These are phyloP conservation scores for Drosophila siamana DNA, from an alignment of 2,888 invertebrate species.

Conservation along the genomic window DNA sequence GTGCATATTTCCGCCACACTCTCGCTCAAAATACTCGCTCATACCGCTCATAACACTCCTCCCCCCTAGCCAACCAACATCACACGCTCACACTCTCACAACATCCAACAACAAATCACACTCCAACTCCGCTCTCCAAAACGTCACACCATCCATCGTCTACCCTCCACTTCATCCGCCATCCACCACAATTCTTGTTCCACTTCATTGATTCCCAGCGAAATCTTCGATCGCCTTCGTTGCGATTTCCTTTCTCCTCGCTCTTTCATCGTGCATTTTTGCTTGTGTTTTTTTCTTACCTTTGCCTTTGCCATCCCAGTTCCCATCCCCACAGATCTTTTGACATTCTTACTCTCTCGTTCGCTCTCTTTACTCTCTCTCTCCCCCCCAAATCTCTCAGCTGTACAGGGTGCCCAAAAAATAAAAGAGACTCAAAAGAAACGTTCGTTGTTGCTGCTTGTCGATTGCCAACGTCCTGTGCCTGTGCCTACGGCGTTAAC, in stretches of 20 bases:
- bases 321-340: constrained; percentile 6
- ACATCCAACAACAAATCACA: constrained; percentile 7
- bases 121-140: constrained; percentile 34
- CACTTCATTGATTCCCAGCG: constrained; percentile 3
- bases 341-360: constrained; percentile 16
- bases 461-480: constrained; percentile 78
- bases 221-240: constrained; percentile 38
- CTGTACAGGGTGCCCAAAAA: constrained; percentile 61
- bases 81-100: constrained; percentile 42
- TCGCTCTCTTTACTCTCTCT: constrained; percentile 15
- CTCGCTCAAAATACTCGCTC: constrained; percentile 78
- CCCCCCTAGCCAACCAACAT: constrained; percentile 74
- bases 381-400: constrained; percentile 24
- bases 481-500: constrained; percentile 63
- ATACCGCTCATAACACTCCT: constrained; percentile 74
- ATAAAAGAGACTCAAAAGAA: constrained; percentile 23
- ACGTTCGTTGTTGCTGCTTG: constrained; percentile 81
- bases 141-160: constrained; percentile 4
- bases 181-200: constrained; percentile 19
- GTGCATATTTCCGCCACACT: constrained; percentile 47
- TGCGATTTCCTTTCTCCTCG: constrained; percentile 8
- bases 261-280: constrained; percentile 33
- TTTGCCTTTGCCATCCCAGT: neutral
- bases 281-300: constrained; percentile 29
- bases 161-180: constrained; percentile 21